Evolutionary conservation across 1,140 invertebrate genomes (phyloP), one percentile per base, ranked within the genome.

Genomic region (Macrobrachium nipponense): DNA sequence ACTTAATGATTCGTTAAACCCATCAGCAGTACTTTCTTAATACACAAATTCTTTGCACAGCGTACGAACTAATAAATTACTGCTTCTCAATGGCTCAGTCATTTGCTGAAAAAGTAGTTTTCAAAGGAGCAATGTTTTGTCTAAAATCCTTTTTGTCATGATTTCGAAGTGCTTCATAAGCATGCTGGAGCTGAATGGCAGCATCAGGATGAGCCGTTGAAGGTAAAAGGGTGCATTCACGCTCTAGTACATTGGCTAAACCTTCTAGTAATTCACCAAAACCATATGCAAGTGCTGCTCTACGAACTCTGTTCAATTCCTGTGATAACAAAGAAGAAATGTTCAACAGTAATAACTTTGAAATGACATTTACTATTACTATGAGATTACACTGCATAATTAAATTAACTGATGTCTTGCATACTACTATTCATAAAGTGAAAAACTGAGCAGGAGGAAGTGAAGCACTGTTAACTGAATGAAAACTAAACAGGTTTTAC

Each of bases 291-390:
- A 98, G 93, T 0, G 97, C 97, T 43, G 97, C 97, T 89, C 95
- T 93, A 72, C 97, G 93, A 15, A 99, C 93, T 80, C 97, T 93
- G 91, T 98, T 99, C 12, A 99, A 91, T 92, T 99, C 98, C 96
- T 97, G 89, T 15, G 90, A 89, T 89, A 59, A 51, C 6, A 73
- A 51, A 36, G 43, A 27, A 51, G 12, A 51, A 59, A 27, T 61
- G 2, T 20, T 27, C 17, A 5, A 60, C 12, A 23, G 51, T 51
- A 8, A 51, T 51, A 51, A 51, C 2, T 3, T 10, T 10, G 12
- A 51, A 51, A 51, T 8, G 12, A 51, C 51, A 51, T 51, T 51
- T 6, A 51, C 0, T 10, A 51, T 8, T 51, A 51, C 51, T 51
- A 5, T 8, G 51, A 51, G 12, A 51, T 51, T 51, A 8, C 51